phyloP scores from a whole-genome alignment of 2,888 invertebrate species.

The Hermodice carunculata region DNA sequence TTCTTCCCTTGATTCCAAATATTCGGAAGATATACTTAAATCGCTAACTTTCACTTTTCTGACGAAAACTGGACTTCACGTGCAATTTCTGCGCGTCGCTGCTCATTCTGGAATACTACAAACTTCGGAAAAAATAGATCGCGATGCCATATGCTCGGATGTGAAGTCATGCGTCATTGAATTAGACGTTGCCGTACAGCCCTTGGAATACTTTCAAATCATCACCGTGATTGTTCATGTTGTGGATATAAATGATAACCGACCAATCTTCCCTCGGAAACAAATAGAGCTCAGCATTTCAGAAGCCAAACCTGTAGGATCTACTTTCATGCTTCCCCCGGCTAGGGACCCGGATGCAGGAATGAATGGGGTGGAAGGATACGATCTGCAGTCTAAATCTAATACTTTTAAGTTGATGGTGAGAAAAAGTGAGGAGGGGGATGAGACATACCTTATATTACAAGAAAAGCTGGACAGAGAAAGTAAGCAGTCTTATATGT shows the following conservation, averaged over 20 bases:
- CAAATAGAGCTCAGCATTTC: slow-evolving; percentile 5
- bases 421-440: background rate
- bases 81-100: too few species aligned
- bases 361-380: slow-evolving; percentile 4
- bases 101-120: too few species aligned
- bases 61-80: too few species aligned
- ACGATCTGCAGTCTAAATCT: background rate
- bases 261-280: slow-evolving; percentile 8
- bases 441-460: background rate
- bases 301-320: slow-evolving; percentile 6
- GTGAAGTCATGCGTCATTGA: too few species aligned
- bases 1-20: too few species aligned
- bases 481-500: background rate
- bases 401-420: slow-evolving; percentile 3
- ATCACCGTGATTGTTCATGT: too few species aligned
- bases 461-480: slow-evolving; percentile 4
- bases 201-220: too few species aligned
- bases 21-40: too few species aligned
- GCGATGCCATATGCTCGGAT: too few species aligned
- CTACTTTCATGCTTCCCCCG: slow-evolving; percentile 9
- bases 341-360: slow-evolving; percentile 17
- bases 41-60: too few species aligned
- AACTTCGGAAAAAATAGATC: too few species aligned
- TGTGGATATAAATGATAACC: slow-evolving; percentile 15
- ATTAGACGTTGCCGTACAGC: too few species aligned